Percentiles rank a stretch among this genome's conserved stretches.
Conservation (phyloP, 2,888 invertebrate genomes). For the Harpagoxenus sublaevis region DNA sequence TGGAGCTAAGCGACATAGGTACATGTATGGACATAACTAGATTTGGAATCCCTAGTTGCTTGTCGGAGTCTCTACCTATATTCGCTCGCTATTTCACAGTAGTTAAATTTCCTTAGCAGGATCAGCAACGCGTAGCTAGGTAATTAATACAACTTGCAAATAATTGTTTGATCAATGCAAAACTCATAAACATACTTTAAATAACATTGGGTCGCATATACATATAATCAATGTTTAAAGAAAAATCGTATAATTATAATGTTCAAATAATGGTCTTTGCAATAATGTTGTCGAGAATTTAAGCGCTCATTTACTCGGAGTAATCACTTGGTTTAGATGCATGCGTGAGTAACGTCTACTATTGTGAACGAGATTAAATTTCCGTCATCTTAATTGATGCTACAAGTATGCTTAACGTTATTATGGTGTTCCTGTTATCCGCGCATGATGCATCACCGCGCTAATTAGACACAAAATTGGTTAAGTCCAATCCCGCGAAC, state of each 20-base stretch:
- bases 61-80: constrained; percentile 45
- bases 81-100: constrained; percentile 52
- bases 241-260: neutral
- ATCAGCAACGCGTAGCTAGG: constrained; percentile 36
- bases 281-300: neutral
- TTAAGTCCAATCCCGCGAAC: constrained; percentile 70
- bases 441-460: constrained; percentile 59
- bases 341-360: constrained; percentile 27
- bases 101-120: constrained; percentile 48
- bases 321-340: constrained; percentile 20
- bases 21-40: constrained; percentile 54
- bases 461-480: constrained; percentile 76
- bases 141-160: constrained; percentile 33
- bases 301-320: constrained; percentile 5
- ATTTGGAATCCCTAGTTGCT: constrained; percentile 50
- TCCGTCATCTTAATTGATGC: constrained; percentile 61
- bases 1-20: constrained; percentile 48
- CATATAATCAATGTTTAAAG: neutral
- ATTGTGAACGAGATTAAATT: constrained; percentile 55
- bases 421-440: constrained; percentile 69
- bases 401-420: constrained; percentile 61
- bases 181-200: neutral
- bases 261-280: neutral
- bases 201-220: neutral
- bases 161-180: neutral